Percentiles rank a stretch among this genome's conserved stretches.
phyloP scores from a whole-genome alignment of 2,113 vertebrate genomes.

The Ellobius talpinus region DNA sequence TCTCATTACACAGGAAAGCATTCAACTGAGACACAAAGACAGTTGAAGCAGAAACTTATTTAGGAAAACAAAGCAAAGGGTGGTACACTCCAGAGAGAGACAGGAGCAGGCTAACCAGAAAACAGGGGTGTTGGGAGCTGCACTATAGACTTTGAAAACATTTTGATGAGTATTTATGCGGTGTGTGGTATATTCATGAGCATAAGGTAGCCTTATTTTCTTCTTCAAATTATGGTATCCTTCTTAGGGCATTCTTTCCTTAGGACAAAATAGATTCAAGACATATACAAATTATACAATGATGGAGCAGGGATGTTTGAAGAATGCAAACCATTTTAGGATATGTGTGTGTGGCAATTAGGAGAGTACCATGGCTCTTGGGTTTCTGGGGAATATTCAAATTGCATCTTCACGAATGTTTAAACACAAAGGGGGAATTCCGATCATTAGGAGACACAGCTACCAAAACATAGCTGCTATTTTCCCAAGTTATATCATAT shows the following conservation, averaged over 20 bases:
- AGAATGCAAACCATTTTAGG: neutral
- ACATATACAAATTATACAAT: neutral
- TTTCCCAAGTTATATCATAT: neutral
- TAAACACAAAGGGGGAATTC: neutral
- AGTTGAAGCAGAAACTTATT: neutral
- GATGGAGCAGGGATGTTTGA: neutral
- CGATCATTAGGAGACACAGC: neutral
- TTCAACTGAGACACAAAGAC: neutral
- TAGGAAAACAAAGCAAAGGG: neutral
- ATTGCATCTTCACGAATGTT: neutral
- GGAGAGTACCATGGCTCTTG: neutral
- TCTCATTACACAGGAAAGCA: neutral
- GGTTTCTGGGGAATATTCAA: neutral
- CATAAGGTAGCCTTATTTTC: neutral
- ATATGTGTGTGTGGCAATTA: neutral
- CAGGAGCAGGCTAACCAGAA: no score
- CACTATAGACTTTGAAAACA: neutral
- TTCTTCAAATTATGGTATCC: neutral
- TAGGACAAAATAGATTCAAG: neutral
- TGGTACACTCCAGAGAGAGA: no score
- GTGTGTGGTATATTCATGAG: neutral
- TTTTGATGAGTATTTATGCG: neutral
- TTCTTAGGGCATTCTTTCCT: neutral
- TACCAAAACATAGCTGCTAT: neutral
- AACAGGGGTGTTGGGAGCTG: neutral